phyloP scores from a whole-genome alignment of 2,113 vertebrate species.

The Amia ocellicauda region DNA sequence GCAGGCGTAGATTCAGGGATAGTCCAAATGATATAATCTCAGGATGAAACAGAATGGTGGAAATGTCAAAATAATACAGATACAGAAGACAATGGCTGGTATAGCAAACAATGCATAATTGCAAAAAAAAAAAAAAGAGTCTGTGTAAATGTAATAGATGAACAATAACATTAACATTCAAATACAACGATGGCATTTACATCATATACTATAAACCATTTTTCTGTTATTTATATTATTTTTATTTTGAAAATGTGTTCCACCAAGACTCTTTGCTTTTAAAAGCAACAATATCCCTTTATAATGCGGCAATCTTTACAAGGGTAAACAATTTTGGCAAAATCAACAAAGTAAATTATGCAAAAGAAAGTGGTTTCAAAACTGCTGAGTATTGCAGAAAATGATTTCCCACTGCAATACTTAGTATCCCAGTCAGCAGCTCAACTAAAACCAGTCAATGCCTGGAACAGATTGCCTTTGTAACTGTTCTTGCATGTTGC shows the following conservation, averaged over 20 bases:
- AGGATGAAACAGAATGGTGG: no score
- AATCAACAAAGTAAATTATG: neutral
- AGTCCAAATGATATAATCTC: no score
- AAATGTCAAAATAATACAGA: no score
- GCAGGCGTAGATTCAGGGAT: no score
- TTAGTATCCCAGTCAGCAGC: neutral
- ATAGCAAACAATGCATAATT: no score
- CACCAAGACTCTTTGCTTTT: neutral
- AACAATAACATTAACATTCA: no score
- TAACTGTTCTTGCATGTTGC: neutral
- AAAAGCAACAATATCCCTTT: neutral
- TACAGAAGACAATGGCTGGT: no score
- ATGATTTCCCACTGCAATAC: neutral
- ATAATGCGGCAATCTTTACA: neutral
- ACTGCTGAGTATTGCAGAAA: neutral
- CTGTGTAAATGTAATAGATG: no score
- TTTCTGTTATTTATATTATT: no score
- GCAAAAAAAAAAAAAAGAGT: no score
- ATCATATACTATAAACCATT: no score
- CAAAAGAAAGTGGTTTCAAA: neutral
- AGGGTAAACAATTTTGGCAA: neutral
- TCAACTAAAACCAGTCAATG: slow-evolving; percentile 2
- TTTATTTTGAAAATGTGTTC: neutral
- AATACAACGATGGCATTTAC: no score
- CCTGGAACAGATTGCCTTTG: neutral